Conservation (phyloP, 1,140 invertebrate genomes). For the Rhagoletis pomonella region DNA sequence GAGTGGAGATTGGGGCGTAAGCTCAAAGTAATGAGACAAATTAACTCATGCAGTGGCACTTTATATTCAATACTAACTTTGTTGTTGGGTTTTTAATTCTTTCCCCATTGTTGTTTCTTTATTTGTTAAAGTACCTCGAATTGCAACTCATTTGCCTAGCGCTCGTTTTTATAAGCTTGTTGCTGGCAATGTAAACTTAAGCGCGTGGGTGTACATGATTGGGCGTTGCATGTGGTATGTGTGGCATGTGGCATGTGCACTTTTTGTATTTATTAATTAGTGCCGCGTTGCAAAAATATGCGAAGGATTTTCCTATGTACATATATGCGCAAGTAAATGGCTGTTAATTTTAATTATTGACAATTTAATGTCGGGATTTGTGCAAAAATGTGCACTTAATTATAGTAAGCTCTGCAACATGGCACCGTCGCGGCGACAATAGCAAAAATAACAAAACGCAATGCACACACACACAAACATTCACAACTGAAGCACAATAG, state of each 20-base stretch:
- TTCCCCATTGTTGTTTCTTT: conserved; percentile 5
- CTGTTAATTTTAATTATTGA: conserved; percentile 57
- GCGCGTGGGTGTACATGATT: background rate
- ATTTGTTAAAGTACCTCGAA: background rate
- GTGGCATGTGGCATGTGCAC: conserved; percentile 8
- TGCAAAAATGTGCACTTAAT: conserved; percentile 52
- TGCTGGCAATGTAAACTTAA: background rate
- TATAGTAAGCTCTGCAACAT: conserved; percentile 46
- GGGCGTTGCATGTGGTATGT: background rate
- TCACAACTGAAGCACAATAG: too few species aligned
- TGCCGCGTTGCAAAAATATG: conserved; percentile 50
- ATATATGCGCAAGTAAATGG: conserved; percentile 35
- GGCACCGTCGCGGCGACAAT: conserved; percentile 16
- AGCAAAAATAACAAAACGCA: background rate
- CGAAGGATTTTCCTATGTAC: conserved; percentile 18
- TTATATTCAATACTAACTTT: conserved; percentile 19
- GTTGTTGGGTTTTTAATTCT: conserved; percentile 5
- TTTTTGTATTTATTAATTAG: conserved; percentile 56
- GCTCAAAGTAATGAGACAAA: conserved; percentile 52
- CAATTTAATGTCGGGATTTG: conserved; percentile 53
- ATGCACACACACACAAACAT: background rate
- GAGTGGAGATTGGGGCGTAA: background rate
- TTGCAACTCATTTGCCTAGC: background rate
- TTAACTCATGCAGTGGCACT: conserved; percentile 55
- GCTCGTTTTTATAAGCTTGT: too few species aligned